Evolutionary conservation across 1,140 invertebrate genomes (phyloP).

Genomic region (Aculops lycopersici): DNA sequence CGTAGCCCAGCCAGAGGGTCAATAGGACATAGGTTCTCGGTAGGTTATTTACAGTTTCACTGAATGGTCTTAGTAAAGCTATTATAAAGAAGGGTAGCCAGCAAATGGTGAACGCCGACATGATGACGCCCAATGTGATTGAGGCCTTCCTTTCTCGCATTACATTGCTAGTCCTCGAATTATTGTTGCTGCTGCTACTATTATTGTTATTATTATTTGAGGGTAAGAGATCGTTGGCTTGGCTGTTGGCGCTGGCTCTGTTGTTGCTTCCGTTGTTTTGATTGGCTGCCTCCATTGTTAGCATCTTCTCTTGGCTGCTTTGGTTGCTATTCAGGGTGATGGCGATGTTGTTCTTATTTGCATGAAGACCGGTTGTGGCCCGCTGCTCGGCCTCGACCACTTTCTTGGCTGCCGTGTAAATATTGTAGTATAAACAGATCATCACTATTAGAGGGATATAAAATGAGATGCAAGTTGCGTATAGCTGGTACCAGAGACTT

Average conservation of each 20-base stretch:
- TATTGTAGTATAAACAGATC: constrained; percentile 81
- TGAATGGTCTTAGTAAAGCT: constrained; percentile 40
- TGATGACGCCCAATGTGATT: constrained; percentile 63
- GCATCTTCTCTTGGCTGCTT: background rate
- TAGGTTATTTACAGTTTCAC: constrained; percentile 50
- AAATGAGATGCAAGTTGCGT: constrained; percentile 67
- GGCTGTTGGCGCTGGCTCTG: too few species aligned
- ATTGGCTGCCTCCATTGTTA: background rate
- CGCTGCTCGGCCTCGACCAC: constrained; percentile 12
- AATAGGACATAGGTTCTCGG: constrained; percentile 13
- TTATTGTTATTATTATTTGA: background rate
- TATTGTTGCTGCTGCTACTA: constrained; percentile 7
- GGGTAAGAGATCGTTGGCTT: background rate
- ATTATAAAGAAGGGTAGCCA: constrained; percentile 63
- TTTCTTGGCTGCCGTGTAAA: constrained; percentile 43
- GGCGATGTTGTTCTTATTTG: background rate
- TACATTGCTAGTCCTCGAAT: constrained; percentile 4
- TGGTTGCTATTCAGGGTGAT: background rate
- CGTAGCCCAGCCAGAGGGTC: constrained; percentile 75
- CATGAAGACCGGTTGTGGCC: background rate
- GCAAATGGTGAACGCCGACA: constrained; percentile 56
- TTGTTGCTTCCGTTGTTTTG: background rate
- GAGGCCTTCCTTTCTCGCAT: constrained; percentile 34
- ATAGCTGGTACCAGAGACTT: constrained; percentile 35
- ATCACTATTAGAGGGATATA: constrained; percentile 81